Conservation (phyloP, 2,888 invertebrate genomes). For the Oscheius sp. region DNA sequence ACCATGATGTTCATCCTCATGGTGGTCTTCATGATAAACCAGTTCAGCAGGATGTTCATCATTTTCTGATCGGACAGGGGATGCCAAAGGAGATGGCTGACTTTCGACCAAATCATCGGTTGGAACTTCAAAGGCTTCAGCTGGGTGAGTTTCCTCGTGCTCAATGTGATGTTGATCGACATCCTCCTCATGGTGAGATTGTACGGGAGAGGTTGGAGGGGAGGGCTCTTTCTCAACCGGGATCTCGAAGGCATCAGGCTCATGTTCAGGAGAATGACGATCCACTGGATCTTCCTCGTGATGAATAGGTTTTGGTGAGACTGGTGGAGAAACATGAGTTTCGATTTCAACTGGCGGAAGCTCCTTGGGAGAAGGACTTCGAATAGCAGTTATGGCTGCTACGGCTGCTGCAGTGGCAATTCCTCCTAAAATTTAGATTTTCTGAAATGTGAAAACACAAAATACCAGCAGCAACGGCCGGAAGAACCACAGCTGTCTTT, state of each 20-base stretch:
- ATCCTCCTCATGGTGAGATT: background rate
- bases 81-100: background rate
- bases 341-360: constrained; percentile 4
- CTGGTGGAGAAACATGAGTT: background rate
- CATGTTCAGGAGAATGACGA: too few relatives aligned
- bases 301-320: background rate
- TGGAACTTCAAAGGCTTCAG: constrained; percentile 1
- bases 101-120: background rate
- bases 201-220: background rate
- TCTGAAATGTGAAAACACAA: constrained; percentile 31
- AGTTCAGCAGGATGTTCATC: background rate
- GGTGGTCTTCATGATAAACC: background rate
- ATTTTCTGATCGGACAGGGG: background rate
- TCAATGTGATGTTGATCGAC: too few relatives aligned
- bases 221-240: background rate
- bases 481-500: constrained; percentile 24
- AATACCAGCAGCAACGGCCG: constrained; percentile 34
- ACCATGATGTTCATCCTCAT: background rate
- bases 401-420: constrained; percentile 44
- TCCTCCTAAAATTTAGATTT: constrained; percentile 39
- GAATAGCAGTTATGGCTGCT: constrained; percentile 38
- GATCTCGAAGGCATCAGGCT: too few relatives aligned
- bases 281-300: constrained; percentile 4
- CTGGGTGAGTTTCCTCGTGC: background rate
- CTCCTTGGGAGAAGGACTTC: constrained; percentile 1